Base-by-base conservation (phyloP, 1,140 invertebrate genomes). In the Phymorhynchus buccinoides region DNA sequence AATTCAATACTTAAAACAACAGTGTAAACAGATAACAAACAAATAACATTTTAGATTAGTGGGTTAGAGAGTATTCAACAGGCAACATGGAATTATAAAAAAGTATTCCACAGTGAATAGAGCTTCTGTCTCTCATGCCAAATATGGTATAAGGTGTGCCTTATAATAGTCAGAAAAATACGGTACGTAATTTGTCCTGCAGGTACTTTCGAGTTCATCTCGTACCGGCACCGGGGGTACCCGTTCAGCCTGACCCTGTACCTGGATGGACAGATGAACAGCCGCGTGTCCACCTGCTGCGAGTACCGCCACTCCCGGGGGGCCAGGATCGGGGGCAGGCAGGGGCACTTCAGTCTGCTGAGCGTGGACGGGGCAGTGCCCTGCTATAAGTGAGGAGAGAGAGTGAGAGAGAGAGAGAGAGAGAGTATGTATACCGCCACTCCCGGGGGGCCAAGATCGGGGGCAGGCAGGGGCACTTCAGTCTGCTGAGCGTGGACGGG, bases 241-340 rank as follows among this genome's bases (percentile, higher is more conserved):
- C 93, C 93, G 41, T 94, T 94, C 89, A 92, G 92, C 82, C 85
- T 94, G 83, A 91, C 93, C 0, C 85, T 94, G 39, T 93, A 93
- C 86, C 86, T 94, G 9, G 92, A 94, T 85, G 91, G 92, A 35
- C 83, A 91, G 39, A 86, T 91, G 42, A 90, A 93, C 87, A 89
- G 88, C 52, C 88, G 92, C 44, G 88, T 94, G 35, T 93, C 92
- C 85, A 91, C 91, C 1, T 94, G 93, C 88, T 94, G 93, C 86
- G 93, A 94, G 86, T 93, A 92, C 82, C 91, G 92, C 79, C 93
- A 94, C 85, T 86, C 82, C 16, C 87, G 88, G 27, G 92, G 93
- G 18, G 87, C 86, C 22, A 89, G 89, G 78, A 89, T 94, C 32
- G 93, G 93, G 14, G 93, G 93, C 14, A 90, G 90, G 66, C 87